Conservation (phyloP, 23 tunicate species). For the Aplidium turbinatum region DNA sequence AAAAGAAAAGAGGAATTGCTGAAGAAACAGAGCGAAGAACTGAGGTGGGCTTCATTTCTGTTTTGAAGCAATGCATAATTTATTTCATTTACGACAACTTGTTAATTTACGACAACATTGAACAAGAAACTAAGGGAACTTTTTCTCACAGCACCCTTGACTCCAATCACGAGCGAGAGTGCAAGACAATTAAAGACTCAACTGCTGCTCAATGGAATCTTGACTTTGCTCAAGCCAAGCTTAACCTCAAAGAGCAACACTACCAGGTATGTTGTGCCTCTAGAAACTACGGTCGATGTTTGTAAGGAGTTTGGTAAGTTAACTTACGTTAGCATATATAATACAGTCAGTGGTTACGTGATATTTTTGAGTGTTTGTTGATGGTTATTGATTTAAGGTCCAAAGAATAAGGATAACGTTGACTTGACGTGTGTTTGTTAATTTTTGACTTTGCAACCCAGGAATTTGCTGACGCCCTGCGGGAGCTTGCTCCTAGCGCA, state of each 20-base stretch:
- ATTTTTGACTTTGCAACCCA: slow-evolving; percentile 1
- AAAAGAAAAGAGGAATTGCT: slow-evolving; percentile 43
- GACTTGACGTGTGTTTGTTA: not conserved
- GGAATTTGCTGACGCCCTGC: slow-evolving; percentile 85
- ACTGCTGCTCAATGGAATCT: slow-evolving; percentile 65
- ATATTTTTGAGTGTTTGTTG: too few relatives aligned
- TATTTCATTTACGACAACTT: slow-evolving; percentile 2
- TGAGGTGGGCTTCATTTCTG: slow-evolving; percentile 17
- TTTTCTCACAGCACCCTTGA: slow-evolving; percentile 46
- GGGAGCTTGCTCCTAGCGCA: slow-evolving; percentile 82
- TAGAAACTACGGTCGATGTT: too few relatives aligned
- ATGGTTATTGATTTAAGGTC: too few relatives aligned
- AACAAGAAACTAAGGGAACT: too few relatives aligned
- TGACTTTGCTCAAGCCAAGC: slow-evolving; percentile 79
- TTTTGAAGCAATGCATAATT: slow-evolving; percentile 12
- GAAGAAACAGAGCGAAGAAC: slow-evolving; percentile 45
- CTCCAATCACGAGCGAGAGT: slow-evolving; percentile 28
- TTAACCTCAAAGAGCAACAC: slow-evolving; percentile 92
- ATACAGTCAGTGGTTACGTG: too few relatives aligned
- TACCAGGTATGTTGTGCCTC: slow-evolving; percentile 58
- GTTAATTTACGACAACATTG: too few relatives aligned
- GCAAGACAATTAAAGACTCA: slow-evolving; percentile 52
- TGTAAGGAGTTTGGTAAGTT: too few relatives aligned
- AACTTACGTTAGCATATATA: too few relatives aligned
- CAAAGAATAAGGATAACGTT: too few relatives aligned